Evolutionary conservation across 2,888 invertebrate species (phyloP), one percentile per base, ranked within the genome.

Genomic region (Halictus ligatus): DNA sequence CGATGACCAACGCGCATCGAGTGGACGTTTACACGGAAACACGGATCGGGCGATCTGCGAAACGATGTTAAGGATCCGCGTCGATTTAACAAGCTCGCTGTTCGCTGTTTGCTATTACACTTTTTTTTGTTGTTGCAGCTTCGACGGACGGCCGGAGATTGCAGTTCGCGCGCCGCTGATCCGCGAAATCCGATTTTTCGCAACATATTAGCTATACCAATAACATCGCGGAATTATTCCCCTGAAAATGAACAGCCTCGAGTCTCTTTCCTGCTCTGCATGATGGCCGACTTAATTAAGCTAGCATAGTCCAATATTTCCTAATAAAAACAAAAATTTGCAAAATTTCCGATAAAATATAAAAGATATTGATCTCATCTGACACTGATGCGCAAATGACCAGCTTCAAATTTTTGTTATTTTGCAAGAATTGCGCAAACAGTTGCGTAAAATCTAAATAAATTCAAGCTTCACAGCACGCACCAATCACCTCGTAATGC

Each of bases 41-140:
- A 82, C 71, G 80, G 60, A 78, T 71, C 69, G 84, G 54, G 29
- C 82, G 84, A 89, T 88, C 83, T 83, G 89, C 83, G 75, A 85
- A 88, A 86, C 84, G 85, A 84, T 86, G 85, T 83, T 88, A 89
- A 89, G 85, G 88, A 89, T 82, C 67, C 80, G 75, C 88, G 85
- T 86, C 88, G 79, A 84, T 86, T 81, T 81, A 82, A 80, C 84
- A 81, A 54, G 78, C n/a, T 84, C 85, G 83, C 81, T 78, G 75
- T 67, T 84, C 71, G 71, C 48, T 80, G 84, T 82, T 86, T 86
- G 81, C 81, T 80, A 83, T 84, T 81, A 84, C 84, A 80, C 76
- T 76, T 76, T 69, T 35, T 35, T 35, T 35, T 73, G 79, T 75
- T 85, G 40, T 40, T 40, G 1, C 35, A 15, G 67, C 18, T 67